phyloP scores from a whole-genome alignment of 2,888 invertebrate genomes.

The Theretra japonica region DNA sequence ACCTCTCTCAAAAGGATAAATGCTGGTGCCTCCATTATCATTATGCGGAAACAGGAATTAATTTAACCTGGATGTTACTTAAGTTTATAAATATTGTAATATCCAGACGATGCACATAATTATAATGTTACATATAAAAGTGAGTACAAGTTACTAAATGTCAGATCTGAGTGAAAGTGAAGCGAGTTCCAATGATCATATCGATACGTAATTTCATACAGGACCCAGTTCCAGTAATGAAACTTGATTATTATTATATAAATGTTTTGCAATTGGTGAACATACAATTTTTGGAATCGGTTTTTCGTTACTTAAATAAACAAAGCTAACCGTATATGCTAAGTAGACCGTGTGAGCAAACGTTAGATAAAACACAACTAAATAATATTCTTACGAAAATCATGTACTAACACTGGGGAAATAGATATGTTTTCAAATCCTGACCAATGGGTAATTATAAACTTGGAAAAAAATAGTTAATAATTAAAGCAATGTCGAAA shows the following conservation, averaged over 20 bases:
- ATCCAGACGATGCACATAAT: background rate
- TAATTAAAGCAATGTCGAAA: background rate
- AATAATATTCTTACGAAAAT: background rate
- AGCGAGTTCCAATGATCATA: slow-evolving; percentile 52
- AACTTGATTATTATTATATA: slow-evolving; percentile 46
- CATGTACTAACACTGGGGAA: background rate
- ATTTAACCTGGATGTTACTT: slow-evolving; percentile 1
- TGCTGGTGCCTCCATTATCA: background rate
- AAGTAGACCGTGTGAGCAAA: slow-evolving; percentile 36
- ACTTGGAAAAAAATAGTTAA: background rate
- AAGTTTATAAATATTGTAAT: background rate
- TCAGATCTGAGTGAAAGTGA: slow-evolving; percentile 64
- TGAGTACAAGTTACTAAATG: slow-evolving; percentile 12
- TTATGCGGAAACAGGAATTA: background rate
- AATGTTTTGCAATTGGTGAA: slow-evolving; percentile 39
- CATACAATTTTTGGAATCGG: slow-evolving; percentile 37
- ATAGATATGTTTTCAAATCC: background rate
- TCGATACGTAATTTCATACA: slow-evolving; percentile 49
- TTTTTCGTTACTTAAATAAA: slow-evolving; percentile 26
- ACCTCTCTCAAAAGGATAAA: background rate
- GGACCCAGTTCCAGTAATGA: slow-evolving; percentile 54
- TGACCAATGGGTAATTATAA: background rate
- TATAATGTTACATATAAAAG: slow-evolving; percentile 1
- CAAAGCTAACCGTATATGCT: slow-evolving; percentile 29
- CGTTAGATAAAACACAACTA: slow-evolving; percentile 11